These are phyloP conservation scores for Sebastes aleutianus DNA, from an alignment of 2,797 vertebrate species.

Conservation along the genomic window DNA sequence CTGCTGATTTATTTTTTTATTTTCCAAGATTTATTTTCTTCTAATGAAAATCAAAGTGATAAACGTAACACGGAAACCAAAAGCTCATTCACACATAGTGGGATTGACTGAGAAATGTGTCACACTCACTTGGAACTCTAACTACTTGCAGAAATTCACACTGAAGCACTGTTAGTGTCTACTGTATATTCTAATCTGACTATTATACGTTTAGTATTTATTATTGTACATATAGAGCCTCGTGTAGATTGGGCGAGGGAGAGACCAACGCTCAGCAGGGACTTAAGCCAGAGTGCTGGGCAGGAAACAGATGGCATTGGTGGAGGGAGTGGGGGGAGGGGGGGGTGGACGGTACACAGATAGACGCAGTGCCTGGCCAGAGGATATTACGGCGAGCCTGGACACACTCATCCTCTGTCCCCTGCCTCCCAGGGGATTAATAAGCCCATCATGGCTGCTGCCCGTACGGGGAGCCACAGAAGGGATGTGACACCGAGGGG, in stretches of 20 bases:
- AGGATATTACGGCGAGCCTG: conserved; percentile 69
- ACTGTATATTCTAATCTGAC: background rate
- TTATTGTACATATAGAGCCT: background rate
- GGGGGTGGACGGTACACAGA: conserved; percentile 25
- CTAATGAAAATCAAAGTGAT: background rate
- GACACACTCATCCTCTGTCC: conserved; percentile 71
- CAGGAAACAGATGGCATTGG: conserved; percentile 79
- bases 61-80: background rate
- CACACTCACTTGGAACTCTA: background rate
- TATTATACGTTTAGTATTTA: background rate
- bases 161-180: background rate
- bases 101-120: background rate
- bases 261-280: conserved; percentile 52
- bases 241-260: conserved; percentile 42
- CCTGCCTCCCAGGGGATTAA: conserved; percentile 70
- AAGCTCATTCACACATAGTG: background rate
- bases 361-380: conserved; percentile 55
- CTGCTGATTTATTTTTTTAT: background rate
- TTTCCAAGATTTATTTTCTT: background rate
- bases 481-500: conserved; percentile 27
- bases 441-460: conserved; percentile 62
- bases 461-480: conserved; percentile 48
- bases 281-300: conserved; percentile 62
- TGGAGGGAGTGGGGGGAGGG: conserved; percentile 14
- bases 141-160: background rate